Evolutionary conservation across 2,888 invertebrate species (phyloP), one percentile per base, ranked within the genome.

Genomic region (Eupithecia dodoneata): DNA sequence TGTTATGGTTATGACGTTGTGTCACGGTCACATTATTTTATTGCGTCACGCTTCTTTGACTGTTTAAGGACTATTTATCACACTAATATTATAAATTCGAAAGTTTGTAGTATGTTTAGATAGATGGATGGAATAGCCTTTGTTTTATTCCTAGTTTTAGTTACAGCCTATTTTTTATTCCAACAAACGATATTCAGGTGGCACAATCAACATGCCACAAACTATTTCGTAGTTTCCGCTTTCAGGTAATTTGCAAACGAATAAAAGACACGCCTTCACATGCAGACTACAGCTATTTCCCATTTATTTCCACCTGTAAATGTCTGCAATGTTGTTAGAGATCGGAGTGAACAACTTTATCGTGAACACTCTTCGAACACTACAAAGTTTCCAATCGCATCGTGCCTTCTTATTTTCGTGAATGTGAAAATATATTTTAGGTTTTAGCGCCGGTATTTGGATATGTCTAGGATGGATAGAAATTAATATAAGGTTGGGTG

Each of bases 11-110:
- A 74, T 81, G 80, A 82, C 12, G 86, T 82, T 84, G 82, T 86
- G 84, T 79, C 81, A 81, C 82, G 88, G 88, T 80, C 89, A 88
- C 90, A 90, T 89, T 91, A 92, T 91, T 90, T 88, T 86, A 87
- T 86, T 85, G 82, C 85, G 84, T 85, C 86, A 83, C 83, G 81
- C 83, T 85, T 83, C 85, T 30, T 30, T 63, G 12, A 63, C 12
- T 18, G 3, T 9, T 15, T 9, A 55, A 55, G n/a, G 55, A 55
- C n/a, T 10, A 15, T 2, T 44, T 4, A 30, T 30, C 30, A 30
- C 30, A 30, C 30, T 30, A 30, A 30, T 30, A 30, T 30, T 30
- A 30, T 30, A 30, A 30, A 30, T 30, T 30, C 30, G 30, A 30
- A 30, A 30, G 30, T 30, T 30, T 30, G 30, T 30, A 30, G 30